A percentile compares a stretch with the other conserved stretches of the same genome.
These are phyloP conservation scores for Drosophila setosimentum DNA, from an alignment of 2,888 invertebrate genomes.

Conservation along the genomic window DNA sequence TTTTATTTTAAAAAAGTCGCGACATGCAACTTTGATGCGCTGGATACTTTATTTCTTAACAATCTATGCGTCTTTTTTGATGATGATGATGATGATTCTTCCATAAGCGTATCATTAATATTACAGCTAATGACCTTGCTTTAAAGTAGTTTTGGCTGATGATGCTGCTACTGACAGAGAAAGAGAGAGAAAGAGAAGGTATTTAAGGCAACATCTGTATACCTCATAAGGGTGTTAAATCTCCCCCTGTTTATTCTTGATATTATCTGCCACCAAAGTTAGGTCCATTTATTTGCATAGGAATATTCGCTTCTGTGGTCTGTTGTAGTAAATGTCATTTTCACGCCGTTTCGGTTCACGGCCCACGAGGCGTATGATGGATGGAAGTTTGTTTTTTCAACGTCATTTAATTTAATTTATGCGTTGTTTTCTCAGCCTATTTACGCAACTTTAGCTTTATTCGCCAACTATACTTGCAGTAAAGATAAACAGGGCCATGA, in stretches of 20 bases:
- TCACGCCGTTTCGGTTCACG: conserved; percentile 38
- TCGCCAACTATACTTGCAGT: conserved; percentile 23
- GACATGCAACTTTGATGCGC: neutral
- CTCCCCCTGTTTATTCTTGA: neutral
- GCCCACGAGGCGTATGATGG: conserved; percentile 70
- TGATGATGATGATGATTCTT: too few relatives aligned
- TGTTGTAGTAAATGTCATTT: conserved; percentile 34
- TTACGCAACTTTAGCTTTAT: conserved; percentile 51
- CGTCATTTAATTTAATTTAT: conserved; percentile 46
- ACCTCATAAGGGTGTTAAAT: neutral
- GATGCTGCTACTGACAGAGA: conserved; percentile 16
- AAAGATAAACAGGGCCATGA: conserved; percentile 30
- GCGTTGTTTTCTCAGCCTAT: conserved; percentile 51
- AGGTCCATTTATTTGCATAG: conserved; percentile 42
- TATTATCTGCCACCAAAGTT: neutral
- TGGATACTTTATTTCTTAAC: neutral
- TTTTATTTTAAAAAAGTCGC: neutral
- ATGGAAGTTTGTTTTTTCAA: conserved; percentile 48
- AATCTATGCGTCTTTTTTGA: neutral
- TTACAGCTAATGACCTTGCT: neutral
- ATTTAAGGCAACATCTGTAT: neutral
- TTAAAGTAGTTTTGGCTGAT: neutral
- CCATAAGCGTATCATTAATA: neutral
- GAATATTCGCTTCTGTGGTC: conserved; percentile 4
- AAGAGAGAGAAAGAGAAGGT: neutral